Evolutionary conservation across 2,888 invertebrate genomes (phyloP).

Genomic region (Stramonita haemastoma): DNA sequence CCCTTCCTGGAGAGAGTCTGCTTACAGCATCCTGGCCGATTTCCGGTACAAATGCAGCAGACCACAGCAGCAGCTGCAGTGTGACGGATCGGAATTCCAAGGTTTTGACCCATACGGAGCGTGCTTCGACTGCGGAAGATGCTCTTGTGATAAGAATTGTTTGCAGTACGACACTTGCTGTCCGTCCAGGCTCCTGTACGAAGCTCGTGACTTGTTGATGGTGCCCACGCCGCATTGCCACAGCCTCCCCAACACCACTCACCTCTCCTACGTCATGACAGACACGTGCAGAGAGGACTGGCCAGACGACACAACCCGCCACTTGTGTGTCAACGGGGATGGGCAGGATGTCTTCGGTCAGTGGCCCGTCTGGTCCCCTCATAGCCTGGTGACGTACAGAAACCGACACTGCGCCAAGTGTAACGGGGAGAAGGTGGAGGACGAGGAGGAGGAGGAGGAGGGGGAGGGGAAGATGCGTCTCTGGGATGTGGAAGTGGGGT

Average conservation of each 20-base stretch:
- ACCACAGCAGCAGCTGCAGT: not conserved
- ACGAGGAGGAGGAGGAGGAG: not conserved
- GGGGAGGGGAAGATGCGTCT: not conserved
- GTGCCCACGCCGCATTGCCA: not conserved
- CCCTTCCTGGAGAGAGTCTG: too few species aligned
- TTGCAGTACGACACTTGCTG: not conserved
- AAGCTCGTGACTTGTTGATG: not conserved
- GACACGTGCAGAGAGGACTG: not conserved
- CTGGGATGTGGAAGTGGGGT: not conserved
- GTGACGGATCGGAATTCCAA: not conserved
- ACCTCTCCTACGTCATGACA: not conserved
- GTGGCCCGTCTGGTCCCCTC: not conserved
- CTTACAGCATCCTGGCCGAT: not conserved
- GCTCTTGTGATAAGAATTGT: not conserved
- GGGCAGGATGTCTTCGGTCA: not conserved
- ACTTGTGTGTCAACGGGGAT: not conserved
- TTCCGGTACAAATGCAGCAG: not conserved
- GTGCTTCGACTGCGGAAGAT: not conserved
- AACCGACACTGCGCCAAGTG: not conserved
- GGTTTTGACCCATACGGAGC: not conserved
- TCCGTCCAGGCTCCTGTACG: not conserved
- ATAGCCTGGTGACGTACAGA: not conserved
- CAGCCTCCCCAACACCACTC: not conserved
- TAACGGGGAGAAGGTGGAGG: not conserved
- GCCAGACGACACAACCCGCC: not conserved